These are phyloP conservation scores for Vultur gryphus DNA, from an alignment of 2,797 vertebrate genomes.

Conservation along the genomic window DNA sequence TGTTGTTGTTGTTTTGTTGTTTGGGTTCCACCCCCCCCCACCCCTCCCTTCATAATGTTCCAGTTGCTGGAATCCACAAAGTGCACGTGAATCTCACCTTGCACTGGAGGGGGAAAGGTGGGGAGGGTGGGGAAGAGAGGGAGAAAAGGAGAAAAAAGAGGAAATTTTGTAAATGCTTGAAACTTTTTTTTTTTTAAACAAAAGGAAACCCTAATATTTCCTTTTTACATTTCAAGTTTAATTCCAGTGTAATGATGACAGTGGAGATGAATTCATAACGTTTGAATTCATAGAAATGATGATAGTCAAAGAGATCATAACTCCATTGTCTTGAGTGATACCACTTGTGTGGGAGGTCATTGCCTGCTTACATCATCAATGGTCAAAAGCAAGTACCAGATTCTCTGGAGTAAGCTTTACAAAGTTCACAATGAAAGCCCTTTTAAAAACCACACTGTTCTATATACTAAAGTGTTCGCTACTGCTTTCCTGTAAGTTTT, in stretches of 20 bases:
- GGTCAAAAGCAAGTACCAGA: background rate
- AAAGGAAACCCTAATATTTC: background rate
- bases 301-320: background rate
- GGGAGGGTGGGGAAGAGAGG: too few relatives aligned
- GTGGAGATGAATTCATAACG: background rate
- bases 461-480: background rate
- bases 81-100: background rate
- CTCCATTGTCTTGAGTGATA: background rate
- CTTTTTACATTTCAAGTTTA: background rate
- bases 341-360: too few relatives aligned
- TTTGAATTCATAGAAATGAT: background rate
- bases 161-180: background rate
- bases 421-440: background rate
- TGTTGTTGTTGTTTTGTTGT: background rate
- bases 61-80: background rate
- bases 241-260: background rate
- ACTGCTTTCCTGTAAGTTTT: background rate
- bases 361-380: background rate
- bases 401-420: background rate
- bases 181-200: background rate
- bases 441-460: background rate
- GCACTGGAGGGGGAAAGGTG: too few relatives aligned
- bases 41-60: background rate
- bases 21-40: too few relatives aligned
- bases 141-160: background rate